Conservation (phyloP, 2,113 vertebrate genomes). For the Pungitius pungitius region DNA sequence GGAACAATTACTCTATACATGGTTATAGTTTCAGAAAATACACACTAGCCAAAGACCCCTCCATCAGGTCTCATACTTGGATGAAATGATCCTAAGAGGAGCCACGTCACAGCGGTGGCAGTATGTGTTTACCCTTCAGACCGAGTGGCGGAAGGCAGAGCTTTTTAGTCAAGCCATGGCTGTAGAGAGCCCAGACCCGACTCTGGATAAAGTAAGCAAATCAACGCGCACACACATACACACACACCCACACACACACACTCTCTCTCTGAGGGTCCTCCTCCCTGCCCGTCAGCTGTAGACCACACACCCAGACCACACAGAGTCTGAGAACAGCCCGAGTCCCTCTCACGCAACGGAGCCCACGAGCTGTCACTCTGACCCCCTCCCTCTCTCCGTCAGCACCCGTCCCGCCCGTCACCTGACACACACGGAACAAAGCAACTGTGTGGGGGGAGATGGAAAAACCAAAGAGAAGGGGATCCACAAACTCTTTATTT, state of each 20-base stretch:
- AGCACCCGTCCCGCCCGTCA: conserved; percentile 23
- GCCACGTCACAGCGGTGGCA: conserved; percentile 57
- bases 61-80: conserved; percentile 44
- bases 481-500: neutral
- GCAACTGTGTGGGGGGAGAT: conserved; percentile 8
- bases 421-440: conserved; percentile 40
- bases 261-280: conserved; percentile 25
- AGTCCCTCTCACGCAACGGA: conserved; percentile 69
- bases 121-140: conserved; percentile 67
- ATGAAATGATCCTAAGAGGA: conserved; percentile 59
- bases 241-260: conserved; percentile 18
- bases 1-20: conserved; percentile 3
- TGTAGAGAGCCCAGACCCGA: conserved; percentile 58
- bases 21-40: conserved; percentile 28
- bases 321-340: conserved; percentile 73
- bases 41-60: conserved; percentile 35
- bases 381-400: conserved; percentile 48
- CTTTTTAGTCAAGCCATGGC: conserved; percentile 61
- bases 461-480: neutral
- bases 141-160: conserved; percentile 63
- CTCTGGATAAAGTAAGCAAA: conserved; percentile 73
- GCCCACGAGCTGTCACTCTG: conserved; percentile 63
- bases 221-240: conserved; percentile 18
- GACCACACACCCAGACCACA: conserved; percentile 82
- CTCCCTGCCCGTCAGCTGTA: conserved; percentile 71